A percentile compares a stretch with the other conserved stretches of the same genome.
phyloP scores from a whole-genome alignment of 2,888 invertebrate species.

The Parelbella ahira region DNA sequence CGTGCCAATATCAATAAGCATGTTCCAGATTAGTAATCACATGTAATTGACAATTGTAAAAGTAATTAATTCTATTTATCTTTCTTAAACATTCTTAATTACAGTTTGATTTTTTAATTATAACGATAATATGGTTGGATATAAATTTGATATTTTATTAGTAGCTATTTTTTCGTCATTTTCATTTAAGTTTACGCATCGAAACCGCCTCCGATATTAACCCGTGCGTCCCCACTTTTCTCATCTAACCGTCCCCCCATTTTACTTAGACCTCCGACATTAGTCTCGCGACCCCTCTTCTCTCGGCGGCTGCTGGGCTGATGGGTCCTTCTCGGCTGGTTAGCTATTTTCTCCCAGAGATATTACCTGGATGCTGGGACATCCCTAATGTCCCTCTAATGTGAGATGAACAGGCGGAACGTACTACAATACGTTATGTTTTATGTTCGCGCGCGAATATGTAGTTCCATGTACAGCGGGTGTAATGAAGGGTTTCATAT shows the following conservation, averaged over 20 bases:
- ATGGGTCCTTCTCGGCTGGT: conserved; percentile 35
- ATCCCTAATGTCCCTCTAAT: conserved; percentile 51
- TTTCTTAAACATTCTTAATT: too few relatives aligned
- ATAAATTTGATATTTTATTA: too few relatives aligned
- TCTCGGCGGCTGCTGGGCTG: conserved; percentile 28
- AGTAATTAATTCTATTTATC: too few relatives aligned
- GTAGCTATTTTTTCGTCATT: too few relatives aligned
- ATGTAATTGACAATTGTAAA: too few relatives aligned
- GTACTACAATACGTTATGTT: conserved; percentile 20
- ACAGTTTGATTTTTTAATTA: too few relatives aligned
- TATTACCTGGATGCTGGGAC: conserved; percentile 47
- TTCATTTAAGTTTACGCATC: too few relatives aligned
- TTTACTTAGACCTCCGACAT: conserved; percentile 33
- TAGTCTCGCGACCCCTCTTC: conserved; percentile 30
- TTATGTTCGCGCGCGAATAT: conserved; percentile 14
- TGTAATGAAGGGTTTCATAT: conserved; percentile 18
- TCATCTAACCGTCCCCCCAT: conserved; percentile 31
- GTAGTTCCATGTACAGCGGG: conserved; percentile 4
- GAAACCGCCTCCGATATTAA: background rate
- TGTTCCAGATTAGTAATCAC: too few relatives aligned
- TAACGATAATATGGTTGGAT: too few relatives aligned
- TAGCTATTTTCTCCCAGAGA: conserved; percentile 34
- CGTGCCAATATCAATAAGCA: too few relatives aligned
- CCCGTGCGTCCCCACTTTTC: conserved; percentile 31
- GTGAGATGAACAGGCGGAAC: conserved; percentile 34